Conservation (phyloP, 2,113 vertebrate genomes). For the Cheilinus undulatus region DNA sequence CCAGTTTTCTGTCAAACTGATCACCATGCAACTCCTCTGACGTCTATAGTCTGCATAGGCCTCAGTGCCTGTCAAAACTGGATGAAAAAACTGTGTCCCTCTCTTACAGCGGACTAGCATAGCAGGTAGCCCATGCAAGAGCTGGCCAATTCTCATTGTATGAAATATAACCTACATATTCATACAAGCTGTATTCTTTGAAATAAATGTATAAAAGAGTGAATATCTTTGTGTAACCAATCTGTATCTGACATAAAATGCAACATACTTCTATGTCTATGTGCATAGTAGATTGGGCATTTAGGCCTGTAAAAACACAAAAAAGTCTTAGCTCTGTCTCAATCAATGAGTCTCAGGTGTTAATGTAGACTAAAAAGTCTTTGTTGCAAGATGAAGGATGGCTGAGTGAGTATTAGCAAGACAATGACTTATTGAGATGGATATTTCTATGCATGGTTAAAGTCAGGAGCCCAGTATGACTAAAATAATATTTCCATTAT, state of each 20-base stretch:
- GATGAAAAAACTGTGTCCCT: slow-evolving; percentile 34
- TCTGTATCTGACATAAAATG: no score
- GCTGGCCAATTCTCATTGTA: no score
- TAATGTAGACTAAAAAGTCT: no score
- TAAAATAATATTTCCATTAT: slow-evolving; percentile 41
- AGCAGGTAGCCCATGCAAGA: neutral
- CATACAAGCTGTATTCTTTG: neutral
- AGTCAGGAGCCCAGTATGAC: slow-evolving; percentile 21
- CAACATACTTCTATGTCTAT: no score
- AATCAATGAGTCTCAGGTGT: neutral
- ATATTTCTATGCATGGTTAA: slow-evolving; percentile 14
- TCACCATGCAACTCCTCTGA: neutral
- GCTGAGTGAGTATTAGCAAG: neutral
- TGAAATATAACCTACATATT: no score
- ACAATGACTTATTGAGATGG: slow-evolving; percentile 1
- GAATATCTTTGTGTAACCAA: neutral
- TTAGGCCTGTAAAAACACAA: neutral
- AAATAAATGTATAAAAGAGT: neutral
- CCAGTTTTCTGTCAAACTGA: neutral
- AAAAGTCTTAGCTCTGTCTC: slow-evolving; percentile 6
- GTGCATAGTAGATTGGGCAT: slow-evolving; percentile 2
- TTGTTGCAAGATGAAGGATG: neutral
- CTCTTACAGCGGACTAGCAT: neutral
- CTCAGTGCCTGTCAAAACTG: slow-evolving; percentile 30
- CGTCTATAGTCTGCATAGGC: slow-evolving; percentile 26